Evolutionary conservation across 2,113 vertebrate genomes (phyloP).

Genomic region (Pelodiscus sinensis): DNA sequence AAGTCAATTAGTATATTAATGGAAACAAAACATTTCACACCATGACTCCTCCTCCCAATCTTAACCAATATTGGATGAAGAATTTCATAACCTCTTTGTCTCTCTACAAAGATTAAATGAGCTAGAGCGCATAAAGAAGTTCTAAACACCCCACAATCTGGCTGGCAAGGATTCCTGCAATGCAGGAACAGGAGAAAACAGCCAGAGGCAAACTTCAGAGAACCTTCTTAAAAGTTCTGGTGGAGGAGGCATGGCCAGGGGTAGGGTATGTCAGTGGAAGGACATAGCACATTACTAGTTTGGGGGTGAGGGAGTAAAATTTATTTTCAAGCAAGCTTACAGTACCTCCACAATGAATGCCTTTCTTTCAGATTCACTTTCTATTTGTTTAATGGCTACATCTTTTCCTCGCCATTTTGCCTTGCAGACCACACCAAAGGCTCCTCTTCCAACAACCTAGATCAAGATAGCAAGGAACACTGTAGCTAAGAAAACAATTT

Average conservation of each 20-base stretch:
- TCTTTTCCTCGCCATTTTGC: constrained; percentile 99
- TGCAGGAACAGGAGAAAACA: neutral
- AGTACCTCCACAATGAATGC: constrained; percentile 97
- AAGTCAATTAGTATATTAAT: neutral
- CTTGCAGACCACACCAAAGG: constrained; percentile 98
- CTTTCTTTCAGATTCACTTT: constrained; percentile 98
- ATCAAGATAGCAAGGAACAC: constrained; percentile 24
- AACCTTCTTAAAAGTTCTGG: neutral
- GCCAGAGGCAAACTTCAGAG: neutral
- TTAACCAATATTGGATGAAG: neutral
- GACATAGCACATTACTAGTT: neutral
- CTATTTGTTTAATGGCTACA: constrained; percentile 99
- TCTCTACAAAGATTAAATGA: neutral
- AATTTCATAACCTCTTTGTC: neutral
- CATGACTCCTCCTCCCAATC: neutral
- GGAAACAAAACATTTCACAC: neutral
- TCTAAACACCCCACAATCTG: neutral
- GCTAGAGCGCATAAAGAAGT: neutral
- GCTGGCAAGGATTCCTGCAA: neutral
- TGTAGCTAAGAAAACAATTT: constrained; percentile 4
- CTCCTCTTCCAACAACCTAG: constrained; percentile 98
- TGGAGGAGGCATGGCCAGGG: neutral
- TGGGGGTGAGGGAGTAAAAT: rapidly evolving
- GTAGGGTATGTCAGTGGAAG: neutral
- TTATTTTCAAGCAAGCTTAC: constrained; percentile 22